These are phyloP conservation scores for Oreotrochilus melanogaster DNA, from an alignment of 2,113 vertebrate genomes.

Conservation along the genomic window DNA sequence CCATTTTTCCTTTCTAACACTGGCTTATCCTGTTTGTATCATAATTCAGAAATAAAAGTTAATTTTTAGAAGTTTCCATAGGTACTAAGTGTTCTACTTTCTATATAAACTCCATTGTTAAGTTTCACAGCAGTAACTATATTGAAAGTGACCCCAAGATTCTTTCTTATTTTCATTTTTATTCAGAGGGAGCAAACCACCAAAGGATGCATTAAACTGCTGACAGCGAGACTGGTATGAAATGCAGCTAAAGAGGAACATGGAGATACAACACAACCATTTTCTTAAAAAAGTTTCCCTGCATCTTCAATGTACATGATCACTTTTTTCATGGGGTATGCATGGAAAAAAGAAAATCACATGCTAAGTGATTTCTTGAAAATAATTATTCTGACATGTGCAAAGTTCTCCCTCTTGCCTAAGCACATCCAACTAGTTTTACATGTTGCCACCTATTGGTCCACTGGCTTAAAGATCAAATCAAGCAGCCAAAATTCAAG, in stretches of 20 bases:
- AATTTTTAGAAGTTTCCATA: slow-evolving; percentile 44
- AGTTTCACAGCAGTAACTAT: neutral
- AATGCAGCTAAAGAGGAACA: neutral
- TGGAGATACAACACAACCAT: neutral
- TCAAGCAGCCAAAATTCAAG: neutral
- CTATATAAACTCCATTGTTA: neutral
- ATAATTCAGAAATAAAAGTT: slow-evolving; percentile 49
- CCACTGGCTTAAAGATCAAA: neutral
- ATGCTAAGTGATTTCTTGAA: neutral
- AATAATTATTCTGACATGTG: neutral
- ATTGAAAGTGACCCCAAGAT: neutral
- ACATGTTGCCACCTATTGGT: neutral
- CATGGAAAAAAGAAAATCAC: neutral
- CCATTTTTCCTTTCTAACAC: slow-evolving; percentile 67
- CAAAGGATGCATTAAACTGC: neutral
- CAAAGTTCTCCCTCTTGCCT: neutral
- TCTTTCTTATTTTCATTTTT: neutral
- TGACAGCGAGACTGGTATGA: neutral
- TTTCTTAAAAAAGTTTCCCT: neutral
- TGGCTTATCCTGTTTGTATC: slow-evolving; percentile 45
- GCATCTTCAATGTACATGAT: neutral
- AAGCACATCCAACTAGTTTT: neutral
- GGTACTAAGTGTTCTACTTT: neutral
- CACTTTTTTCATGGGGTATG: neutral
- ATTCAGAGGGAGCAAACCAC: neutral